Evolutionary conservation across 1,140 invertebrate species (phyloP).

Genomic region (Penaeus japonicus): DNA sequence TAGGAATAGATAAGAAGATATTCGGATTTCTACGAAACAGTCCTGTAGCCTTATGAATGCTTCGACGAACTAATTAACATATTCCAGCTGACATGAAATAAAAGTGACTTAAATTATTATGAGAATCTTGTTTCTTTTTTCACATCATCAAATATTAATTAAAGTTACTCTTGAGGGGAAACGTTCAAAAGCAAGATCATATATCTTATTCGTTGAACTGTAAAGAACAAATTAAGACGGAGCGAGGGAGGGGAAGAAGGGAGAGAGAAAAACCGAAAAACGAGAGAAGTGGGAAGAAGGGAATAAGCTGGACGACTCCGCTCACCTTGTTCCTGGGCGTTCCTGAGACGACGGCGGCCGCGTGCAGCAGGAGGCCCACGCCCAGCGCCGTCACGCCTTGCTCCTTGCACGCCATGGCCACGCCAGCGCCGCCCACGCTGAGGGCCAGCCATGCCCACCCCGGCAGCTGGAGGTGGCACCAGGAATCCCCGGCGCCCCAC

Average conservation of each 20-base stretch:
- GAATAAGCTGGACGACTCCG: background rate
- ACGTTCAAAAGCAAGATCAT: too few relatives aligned
- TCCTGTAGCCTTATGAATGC: too few relatives aligned
- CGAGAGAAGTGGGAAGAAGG: background rate
- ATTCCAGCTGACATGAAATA: too few relatives aligned
- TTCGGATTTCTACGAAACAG: too few relatives aligned
- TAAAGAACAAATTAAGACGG: too few relatives aligned
- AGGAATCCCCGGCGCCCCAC: background rate
- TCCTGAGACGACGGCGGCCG: constrained; percentile 66
- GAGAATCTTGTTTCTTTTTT: too few relatives aligned
- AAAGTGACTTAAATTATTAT: too few relatives aligned
- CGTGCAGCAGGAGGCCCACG: constrained; percentile 80
- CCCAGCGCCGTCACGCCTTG: constrained; percentile 90
- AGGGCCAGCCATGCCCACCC: constrained; percentile 47
- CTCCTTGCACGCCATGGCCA: constrained; percentile 86
- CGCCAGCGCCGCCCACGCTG: constrained; percentile 72
- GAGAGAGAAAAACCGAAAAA: background rate
- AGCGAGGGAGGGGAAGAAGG: background rate
- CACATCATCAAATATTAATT: too few relatives aligned
- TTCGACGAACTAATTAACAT: too few relatives aligned
- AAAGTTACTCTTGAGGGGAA: too few relatives aligned
- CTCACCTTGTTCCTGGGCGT: constrained; percentile 58
- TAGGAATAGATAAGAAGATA: too few relatives aligned
- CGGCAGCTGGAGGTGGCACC: constrained; percentile 2
- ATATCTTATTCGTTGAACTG: too few relatives aligned